Percentiles rank a stretch among this genome's conserved stretches.
These are phyloP conservation scores for Diarsia rubi DNA, from an alignment of 2,888 invertebrate genomes.

Conservation along the genomic window DNA sequence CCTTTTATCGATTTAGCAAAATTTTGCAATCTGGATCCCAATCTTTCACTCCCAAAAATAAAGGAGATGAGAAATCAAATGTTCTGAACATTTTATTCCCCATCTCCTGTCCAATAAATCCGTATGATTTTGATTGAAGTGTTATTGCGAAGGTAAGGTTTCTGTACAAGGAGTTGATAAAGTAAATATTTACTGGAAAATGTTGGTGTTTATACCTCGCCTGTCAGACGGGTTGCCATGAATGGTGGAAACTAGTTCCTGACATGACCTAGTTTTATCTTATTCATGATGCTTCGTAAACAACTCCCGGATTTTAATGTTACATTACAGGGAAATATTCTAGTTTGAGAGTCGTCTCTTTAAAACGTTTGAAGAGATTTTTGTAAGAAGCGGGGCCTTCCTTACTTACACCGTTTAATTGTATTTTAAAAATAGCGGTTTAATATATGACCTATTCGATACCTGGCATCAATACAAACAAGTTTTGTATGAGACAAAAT, in stretches of 20 bases:
- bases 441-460: too few species aligned
- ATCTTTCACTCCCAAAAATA: neutral
- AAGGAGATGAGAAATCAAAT: neutral
- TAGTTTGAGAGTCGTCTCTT: constrained; percentile 4
- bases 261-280: constrained; percentile 60
- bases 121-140: constrained; percentile 24
- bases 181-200: constrained; percentile 46
- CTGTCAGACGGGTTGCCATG: constrained; percentile 35
- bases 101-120: constrained; percentile 31
- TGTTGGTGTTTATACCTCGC: constrained; percentile 24
- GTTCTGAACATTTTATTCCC: constrained; percentile 11
- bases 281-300: constrained; percentile 58
- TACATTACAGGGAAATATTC: constrained; percentile 25
- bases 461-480: too few species aligned
- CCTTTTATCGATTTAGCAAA: constrained; percentile 36
- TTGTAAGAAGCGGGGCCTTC: too few species aligned
- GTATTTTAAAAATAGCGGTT: too few species aligned
- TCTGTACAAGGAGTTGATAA: constrained; percentile 23
- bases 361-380: too few species aligned
- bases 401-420: too few species aligned
- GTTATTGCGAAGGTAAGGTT: constrained; percentile 28
- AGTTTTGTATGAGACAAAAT: too few species aligned
- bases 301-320: constrained; percentile 36
- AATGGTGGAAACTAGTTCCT: constrained; percentile 54
- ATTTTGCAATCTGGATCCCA: neutral